These are phyloP conservation scores for Aphyosemion australe DNA, from an alignment of 2,113 vertebrate species.

Conservation along the genomic window DNA sequence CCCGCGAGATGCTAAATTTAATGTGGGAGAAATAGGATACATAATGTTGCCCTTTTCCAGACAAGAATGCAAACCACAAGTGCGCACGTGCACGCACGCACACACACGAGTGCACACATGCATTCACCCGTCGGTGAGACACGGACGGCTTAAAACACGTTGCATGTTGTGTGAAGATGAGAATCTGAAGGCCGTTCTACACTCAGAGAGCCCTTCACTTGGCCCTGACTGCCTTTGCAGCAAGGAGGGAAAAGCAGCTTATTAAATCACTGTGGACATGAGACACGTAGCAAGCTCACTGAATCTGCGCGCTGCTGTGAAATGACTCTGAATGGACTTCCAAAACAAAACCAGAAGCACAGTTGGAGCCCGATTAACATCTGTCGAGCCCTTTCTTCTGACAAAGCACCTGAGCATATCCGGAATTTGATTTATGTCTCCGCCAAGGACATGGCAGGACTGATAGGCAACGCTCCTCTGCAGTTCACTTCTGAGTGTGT, in stretches of 20 bases:
- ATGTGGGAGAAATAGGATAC: constrained; percentile 75
- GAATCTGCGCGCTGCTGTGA: constrained; percentile 71
- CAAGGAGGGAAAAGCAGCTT: constrained; percentile 43
- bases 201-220: constrained; percentile 57
- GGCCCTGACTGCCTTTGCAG: constrained; percentile 16
- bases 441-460: constrained; percentile 53
- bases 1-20: constrained; percentile 56
- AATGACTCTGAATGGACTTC: constrained; percentile 77
- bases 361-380: constrained; percentile 73
- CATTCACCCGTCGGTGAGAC: constrained; percentile 58
- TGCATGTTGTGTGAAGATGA: constrained; percentile 60
- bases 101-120: constrained; percentile 9
- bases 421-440: constrained; percentile 80
- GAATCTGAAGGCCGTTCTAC: constrained; percentile 50
- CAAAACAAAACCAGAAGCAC: constrained; percentile 68
- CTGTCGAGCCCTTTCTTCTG: constrained; percentile 63
- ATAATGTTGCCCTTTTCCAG: constrained; percentile 69
- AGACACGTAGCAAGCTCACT: constrained; percentile 60
- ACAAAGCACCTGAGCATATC: constrained; percentile 78
- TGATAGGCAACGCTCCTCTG: constrained; percentile 45
- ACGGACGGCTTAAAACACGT: constrained; percentile 66
- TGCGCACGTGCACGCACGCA: constrained; percentile 13
- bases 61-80: constrained; percentile 67
- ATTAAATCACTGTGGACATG: constrained; percentile 52
- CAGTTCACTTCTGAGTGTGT: constrained; percentile 47